Percentiles rank a stretch among this genome's conserved stretches.
These are phyloP conservation scores for Archivesica marissinica DNA, from an alignment of 1,140 invertebrate species.

Conservation along the genomic window DNA sequence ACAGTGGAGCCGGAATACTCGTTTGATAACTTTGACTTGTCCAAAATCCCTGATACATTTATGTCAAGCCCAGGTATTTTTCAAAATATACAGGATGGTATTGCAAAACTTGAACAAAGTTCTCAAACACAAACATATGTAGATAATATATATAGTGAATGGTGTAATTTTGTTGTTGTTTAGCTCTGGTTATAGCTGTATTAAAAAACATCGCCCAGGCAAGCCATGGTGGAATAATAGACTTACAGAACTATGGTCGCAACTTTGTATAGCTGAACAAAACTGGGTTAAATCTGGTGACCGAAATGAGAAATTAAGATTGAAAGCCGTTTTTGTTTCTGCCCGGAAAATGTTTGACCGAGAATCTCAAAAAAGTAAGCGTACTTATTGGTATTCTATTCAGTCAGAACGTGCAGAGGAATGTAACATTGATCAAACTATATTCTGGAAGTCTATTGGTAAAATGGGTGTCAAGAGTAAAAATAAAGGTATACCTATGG, in stretches of 20 bases:
- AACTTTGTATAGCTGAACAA: neutral
- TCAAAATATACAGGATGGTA: neutral
- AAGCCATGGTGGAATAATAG: neutral
- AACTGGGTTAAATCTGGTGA: neutral
- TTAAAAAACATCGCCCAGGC: neutral
- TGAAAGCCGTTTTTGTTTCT: neutral
- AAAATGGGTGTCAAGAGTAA: neutral
- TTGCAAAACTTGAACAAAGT: neutral
- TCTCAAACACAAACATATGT: neutral
- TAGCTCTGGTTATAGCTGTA: neutral
- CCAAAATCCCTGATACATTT: neutral
- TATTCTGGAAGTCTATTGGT: slow-evolving; percentile 36
- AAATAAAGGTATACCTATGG: neutral
- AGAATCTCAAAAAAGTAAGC: slow-evolving; percentile 18
- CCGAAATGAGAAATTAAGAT: neutral
- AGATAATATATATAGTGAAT: neutral
- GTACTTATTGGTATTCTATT: neutral
- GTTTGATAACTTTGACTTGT: neutral
- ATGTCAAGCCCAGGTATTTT: neutral
- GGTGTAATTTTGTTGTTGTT: neutral
- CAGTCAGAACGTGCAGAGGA: too few species aligned
- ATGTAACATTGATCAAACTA: neutral
- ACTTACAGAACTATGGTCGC: neutral
- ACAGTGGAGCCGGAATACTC: neutral
- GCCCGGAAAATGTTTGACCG: slow-evolving; percentile 8